Evolutionary conservation across 2,797 vertebrate genomes (phyloP).

Genomic region (Florisuga fusca): DNA sequence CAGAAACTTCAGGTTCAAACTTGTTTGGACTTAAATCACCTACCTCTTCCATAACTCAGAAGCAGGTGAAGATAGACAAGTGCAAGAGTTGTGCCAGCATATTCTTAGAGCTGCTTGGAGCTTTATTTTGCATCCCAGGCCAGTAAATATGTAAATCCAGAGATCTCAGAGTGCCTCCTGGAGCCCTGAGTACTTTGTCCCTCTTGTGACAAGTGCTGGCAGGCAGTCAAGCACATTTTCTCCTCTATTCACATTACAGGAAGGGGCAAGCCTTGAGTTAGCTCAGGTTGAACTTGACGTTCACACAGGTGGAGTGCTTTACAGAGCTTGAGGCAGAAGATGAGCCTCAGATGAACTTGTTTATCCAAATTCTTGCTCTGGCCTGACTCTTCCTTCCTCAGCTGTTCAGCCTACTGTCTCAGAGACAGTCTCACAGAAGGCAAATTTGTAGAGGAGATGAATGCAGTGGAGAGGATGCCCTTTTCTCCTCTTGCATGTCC

Average conservation of each 20-base stretch:
- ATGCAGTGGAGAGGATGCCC: background rate
- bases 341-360: background rate
- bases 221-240: background rate
- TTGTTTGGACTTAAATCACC: background rate
- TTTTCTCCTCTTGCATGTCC: background rate
- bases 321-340: background rate
- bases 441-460: background rate
- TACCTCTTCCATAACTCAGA: background rate
- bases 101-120: background rate
- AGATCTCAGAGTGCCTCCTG: background rate
- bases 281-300: background rate
- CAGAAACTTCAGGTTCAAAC: background rate
- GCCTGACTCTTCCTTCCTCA: background rate
- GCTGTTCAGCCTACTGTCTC: fast-evolving
- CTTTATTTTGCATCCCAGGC: background rate
- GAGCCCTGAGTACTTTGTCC: background rate
- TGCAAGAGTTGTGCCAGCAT: background rate
- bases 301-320: background rate
- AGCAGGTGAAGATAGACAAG: background rate
- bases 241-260: background rate
- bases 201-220: background rate
- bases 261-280: background rate
- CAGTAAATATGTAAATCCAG: background rate
- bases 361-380: background rate
- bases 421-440: background rate